Evolutionary conservation across 2,888 invertebrate genomes (phyloP), one percentile per base, ranked within the genome.

Genomic region (Heteropelma amictum): DNA sequence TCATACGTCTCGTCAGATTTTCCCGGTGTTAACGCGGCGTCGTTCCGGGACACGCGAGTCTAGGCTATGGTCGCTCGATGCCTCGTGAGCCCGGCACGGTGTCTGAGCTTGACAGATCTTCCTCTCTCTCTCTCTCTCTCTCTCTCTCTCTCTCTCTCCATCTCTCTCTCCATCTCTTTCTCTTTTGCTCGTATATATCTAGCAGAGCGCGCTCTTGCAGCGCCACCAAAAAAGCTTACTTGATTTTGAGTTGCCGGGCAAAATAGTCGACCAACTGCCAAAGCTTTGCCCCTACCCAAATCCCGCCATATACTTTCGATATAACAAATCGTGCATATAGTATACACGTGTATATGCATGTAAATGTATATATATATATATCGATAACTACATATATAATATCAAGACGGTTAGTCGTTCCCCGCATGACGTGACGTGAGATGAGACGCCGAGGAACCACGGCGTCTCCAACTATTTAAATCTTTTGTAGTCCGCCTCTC

Each of bases 401-500:
- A 23, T 47, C 30, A 60, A 60, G 42, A 45, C 60, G 14, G 7
- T 33, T 14, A 28, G 19, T 61, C 14, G 33, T 33, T 17, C 26
- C 26, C 26, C 17, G 40, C 58, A 14, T 17, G 40, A 45, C 45
- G 38, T 63, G 64, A 17, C n/a, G n/a, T 49, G 35, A 28, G 26
- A 51, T 23, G 69, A 65, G 68, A 79, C 78, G 69, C 73, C 79
- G 73, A 64, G 77, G 71, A 79, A 72, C 71, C 60, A 33, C 64
- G 51, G 40, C 68, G 67, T 77, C 69, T 70, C 63, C 77, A 80
- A 84, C 84, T 86, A 86, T 86, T 86, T 86, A 80, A 83, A 85
- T 86, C 85, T 83, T 84, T 83, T 83, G 82, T 81, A 77, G 69
- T 83, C 73, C 70, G 19, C 30, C 77, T 72, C 77, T 67, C 70